Evolutionary conservation across 2,797 vertebrate species (phyloP).

Genomic region (Tokudaia muenninki): DNA sequence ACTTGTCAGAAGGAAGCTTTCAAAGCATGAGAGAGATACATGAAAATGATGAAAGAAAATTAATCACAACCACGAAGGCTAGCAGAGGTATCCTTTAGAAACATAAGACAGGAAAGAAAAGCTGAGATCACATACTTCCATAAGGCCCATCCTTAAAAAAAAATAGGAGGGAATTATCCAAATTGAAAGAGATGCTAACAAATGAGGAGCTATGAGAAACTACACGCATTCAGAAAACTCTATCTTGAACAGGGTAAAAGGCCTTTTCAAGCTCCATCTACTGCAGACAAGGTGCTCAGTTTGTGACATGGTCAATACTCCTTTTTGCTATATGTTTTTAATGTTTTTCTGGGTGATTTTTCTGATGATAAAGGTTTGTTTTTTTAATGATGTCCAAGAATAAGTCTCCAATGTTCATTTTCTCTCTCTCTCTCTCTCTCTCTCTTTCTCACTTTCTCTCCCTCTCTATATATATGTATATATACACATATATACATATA

Average conservation of each 20-base stretch:
- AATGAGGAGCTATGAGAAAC: not conserved
- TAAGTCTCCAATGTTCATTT: not conserved
- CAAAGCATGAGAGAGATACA: not conserved
- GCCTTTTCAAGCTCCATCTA: too few species aligned
- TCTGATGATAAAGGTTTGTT: not conserved
- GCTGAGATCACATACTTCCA: not conserved
- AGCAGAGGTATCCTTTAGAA: not conserved
- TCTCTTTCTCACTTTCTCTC: rapidly evolving
- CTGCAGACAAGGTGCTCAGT: not conserved
- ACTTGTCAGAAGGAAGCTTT: not conserved
- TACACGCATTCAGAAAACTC: not conserved
- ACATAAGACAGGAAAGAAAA: not conserved
- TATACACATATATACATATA: too few species aligned
- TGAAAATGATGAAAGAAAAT: not conserved
- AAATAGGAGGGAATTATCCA: not conserved
- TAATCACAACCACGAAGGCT: not conserved
- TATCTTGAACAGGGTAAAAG: not conserved
- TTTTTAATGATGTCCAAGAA: too few species aligned
- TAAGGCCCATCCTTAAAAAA: too few species aligned
- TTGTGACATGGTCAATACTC: too few species aligned
- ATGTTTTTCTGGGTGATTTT: not conserved
- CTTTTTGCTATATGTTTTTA: not conserved
- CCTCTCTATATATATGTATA: too few species aligned
- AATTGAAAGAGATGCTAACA: not conserved
- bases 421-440: not conserved